Conservation (phyloP, 2,113 vertebrate species). For the Hiodon alosoides region DNA sequence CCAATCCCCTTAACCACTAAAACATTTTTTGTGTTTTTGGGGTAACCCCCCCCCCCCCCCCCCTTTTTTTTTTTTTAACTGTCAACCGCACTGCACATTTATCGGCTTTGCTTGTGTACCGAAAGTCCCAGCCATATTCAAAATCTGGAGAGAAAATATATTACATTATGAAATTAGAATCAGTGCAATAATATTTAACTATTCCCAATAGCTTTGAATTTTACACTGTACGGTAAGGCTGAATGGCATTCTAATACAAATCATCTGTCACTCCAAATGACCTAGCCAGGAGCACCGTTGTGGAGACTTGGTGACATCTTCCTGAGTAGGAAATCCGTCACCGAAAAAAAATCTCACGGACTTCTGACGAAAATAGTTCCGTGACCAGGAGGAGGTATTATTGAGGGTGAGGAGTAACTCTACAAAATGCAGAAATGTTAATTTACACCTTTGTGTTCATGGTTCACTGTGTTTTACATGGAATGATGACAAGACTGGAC, state of each 20-base stretch:
- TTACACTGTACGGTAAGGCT: slow-evolving; percentile 1
- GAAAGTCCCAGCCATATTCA: not conserved
- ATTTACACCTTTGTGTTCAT: too few relatives aligned
- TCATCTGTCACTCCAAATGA: slow-evolving; percentile 2
- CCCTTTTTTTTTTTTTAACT: too few relatives aligned
- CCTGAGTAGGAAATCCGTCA: not conserved
- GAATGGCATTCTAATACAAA: slow-evolving; percentile 15
- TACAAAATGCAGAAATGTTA: too few relatives aligned
- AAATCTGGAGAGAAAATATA: not conserved
- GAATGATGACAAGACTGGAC: too few relatives aligned
- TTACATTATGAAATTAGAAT: slow-evolving; percentile 16
- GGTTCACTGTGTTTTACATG: too few relatives aligned
- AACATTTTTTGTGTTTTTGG: too few relatives aligned
- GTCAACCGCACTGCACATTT: not conserved
- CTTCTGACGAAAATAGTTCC: too few relatives aligned
- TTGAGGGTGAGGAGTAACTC: too few relatives aligned
- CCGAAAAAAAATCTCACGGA: not conserved
- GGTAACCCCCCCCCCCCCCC: too few relatives aligned
- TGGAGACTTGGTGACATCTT: not conserved
- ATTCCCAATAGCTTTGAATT: slow-evolving; percentile 11
- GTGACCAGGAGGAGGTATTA: too few relatives aligned
- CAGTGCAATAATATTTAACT: slow-evolving; percentile 13
- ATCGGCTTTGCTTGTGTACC: not conserved
- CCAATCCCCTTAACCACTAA: too few relatives aligned
- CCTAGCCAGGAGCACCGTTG: not conserved